Base-by-base conservation (phyloP, 64 coral and sea anemone species). In the Pocillopora verrucosa region DNA sequence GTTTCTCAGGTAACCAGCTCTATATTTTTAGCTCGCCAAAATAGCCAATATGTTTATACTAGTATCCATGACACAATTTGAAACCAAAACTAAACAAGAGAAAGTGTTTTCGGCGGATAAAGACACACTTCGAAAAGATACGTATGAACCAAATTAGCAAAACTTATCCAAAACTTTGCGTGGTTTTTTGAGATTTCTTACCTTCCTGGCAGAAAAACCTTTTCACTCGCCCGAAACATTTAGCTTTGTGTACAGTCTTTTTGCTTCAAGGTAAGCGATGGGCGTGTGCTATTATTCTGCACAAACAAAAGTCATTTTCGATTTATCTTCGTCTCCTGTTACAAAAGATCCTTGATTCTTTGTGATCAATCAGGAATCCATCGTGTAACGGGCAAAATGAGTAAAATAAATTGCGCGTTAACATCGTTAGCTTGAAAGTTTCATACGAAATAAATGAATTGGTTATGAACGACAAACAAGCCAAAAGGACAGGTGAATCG, bases 371-470 rank as follows among this genome's bases (percentile, higher is more conserved):
- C 37, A 72, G 64, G 11, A 20, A 41, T 51, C 15, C 57, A 57
- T 85, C 37, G 36, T 37, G 5, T 45, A 67, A 57, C 41, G 37
- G 82, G 34, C 56, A 24, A 72, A 70, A 84, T 45, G 70, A 84
- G 65, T n/a, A 63, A 63, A 34, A 62, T 80, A 36, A 63, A 61
- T 36, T 61, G 4, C 78, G 13, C 59, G 58, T 80, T 45, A 56
- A 72, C 35, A 84, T 84, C 17, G 37, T 57, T 70, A 84, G 37
- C 22, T 56, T 38, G 63, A 17, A 84, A 72, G 64, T 84, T 84
- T 84, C 82, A 84, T 84, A 57, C 82, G 82, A 84, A 84, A 57
- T 84, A 84, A 84, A 84, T 84, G 82, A 84, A 84, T 70, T 25
- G 65, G 82, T 84, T 15, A 41, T 56, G 16, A 81, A 22, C 60